Evolutionary conservation across 2,113 vertebrate genomes (phyloP), one percentile per base, ranked within the genome.

Genomic region (Manacus vitellinus): DNA sequence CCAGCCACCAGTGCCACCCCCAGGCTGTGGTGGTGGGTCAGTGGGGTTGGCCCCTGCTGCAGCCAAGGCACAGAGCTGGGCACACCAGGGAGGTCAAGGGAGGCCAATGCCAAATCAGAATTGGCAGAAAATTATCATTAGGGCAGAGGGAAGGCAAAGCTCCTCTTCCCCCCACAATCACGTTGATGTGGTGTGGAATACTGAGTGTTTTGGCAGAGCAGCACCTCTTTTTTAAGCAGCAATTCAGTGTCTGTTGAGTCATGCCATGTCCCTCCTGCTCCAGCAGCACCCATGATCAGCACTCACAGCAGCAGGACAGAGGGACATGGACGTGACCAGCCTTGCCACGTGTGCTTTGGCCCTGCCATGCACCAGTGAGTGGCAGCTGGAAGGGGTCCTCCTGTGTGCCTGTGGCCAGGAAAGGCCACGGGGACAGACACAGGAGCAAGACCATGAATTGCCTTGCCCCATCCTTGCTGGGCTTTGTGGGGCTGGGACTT

Each of bases 41-140:
- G 31, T 9, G 51, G n/a, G 31, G 37, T 20, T 27, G 44, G 47
- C 49, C 4, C 4, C 54, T 12, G 30, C 68, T n/a, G 15, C 51
- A 27, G 56, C 66, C 13, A 1, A n/a, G n/a, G 66, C 85, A 41
- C n/a, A 25, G 41, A 41, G 24, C 97, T 62, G 97, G 98, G 97
- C 98, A 98, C 98, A 98, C 98, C 98, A 98, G 96, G 93, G 94
- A 98, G 97, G 94, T 96, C 85, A 95, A 98, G 97, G 97, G 97
- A 98, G 97, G 98, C 97, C 97, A 98, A 98, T 98, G 97, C 98
- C 97, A 98, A 98, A 99, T 98, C 97, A 97, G 93, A 97, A 97
- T 92, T 98, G 98, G 98, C 98, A 98, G 98, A 98, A 98, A 98
- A 98, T 98, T 98, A 98, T 98, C 98, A 99, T 96, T 95, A 97